Evolutionary conservation across 2,113 vertebrate genomes (phyloP), one percentile per base, ranked within the genome.

Genomic region (Hymenochirus boettgeri): DNA sequence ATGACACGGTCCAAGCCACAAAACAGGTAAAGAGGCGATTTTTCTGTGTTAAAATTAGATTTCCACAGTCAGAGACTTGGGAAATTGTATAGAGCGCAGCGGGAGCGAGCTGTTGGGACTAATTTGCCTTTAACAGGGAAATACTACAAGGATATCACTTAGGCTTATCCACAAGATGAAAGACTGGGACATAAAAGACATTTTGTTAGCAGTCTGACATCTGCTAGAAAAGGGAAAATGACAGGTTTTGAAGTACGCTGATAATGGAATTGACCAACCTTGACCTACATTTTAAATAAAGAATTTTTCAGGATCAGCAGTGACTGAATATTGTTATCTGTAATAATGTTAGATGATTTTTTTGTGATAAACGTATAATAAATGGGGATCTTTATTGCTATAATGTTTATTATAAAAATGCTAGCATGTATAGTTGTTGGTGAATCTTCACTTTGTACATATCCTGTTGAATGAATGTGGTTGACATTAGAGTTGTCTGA

Each of bases 111-210:
- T 57, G 71, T 79, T 69, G 76, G 71, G 72, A 80, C 82, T 86
- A 76, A 85, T 89, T 83, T 82, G 81, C 73, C 76, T 75, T 82
- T 76, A 76, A 76, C 76, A 33, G 24, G 62, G 75, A 77, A 78
- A 75, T 80, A 83, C 66, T 72, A 64, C 54, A 19, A 73, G 70
- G 58, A 74, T 77, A 79, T 76, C 75, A 72, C 72, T 82, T 77
- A 74, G 74, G 70, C 61, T 73, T 76, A 72, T 25, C 76, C 66
- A 74, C 39, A 7, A 1, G 71, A 66, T 80, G 75, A 74, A 74
- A 83, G 80, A 74, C 71, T 58, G 53, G 53, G 45, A 70, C 65
- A 73, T 73, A 65, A 77, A 83, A 76, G 72, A 72, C 66, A 73
- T 70, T 74, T 76, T 39, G 74, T 72, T 76, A 55, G 71, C 75